A percentile compares a stretch with the other conserved stretches of the same genome.
Conservation (phyloP, 2,888 invertebrate species). For the Drosophila crucigera region DNA sequence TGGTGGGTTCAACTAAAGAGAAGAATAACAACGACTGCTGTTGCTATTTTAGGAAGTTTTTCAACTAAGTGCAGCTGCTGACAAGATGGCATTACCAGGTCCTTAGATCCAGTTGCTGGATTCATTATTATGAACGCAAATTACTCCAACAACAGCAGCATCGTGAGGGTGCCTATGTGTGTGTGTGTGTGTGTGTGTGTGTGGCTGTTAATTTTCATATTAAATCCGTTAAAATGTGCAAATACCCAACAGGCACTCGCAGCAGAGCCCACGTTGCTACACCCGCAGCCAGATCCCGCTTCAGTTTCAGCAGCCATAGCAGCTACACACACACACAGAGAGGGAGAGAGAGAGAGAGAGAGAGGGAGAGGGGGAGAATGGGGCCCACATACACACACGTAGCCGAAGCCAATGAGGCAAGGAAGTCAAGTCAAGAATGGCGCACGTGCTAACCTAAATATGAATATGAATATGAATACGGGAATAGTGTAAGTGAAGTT, state of each 20-base stretch:
- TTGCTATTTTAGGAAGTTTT: conserved; percentile 73
- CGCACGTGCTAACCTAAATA: conserved; percentile 50
- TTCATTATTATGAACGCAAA: conserved; percentile 74
- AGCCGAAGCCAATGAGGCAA: conserved; percentile 29
- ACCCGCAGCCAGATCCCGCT: conserved; percentile 9
- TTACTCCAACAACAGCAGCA: conserved; percentile 42
- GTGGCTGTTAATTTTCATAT: conserved; percentile 76
- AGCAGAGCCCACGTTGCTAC: not conserved
- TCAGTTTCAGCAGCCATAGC: conserved; percentile 10
- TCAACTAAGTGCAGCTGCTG: conserved; percentile 75
- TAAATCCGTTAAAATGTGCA: conserved; percentile 79
- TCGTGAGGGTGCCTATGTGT: not conserved
- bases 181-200: conserved; percentile 12
- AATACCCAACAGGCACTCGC: conserved; percentile 75
- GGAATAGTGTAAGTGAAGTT: conserved; percentile 75
- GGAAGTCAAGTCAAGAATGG: conserved; percentile 44
- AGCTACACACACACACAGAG: conserved; percentile 10
- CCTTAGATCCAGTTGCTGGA: conserved; percentile 42
- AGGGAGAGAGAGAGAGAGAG: no score
- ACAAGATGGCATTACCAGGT: conserved; percentile 38
- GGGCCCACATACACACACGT: not conserved
- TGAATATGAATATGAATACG: conserved; percentile 57
- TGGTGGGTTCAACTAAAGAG: conserved; percentile 4
- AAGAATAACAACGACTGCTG: conserved; percentile 33
- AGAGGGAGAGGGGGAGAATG: no score